These are phyloP conservation scores for Lytechinus pictus DNA, from an alignment of 35 echinoderm and acorn worm species.

Conservation along the genomic window DNA sequence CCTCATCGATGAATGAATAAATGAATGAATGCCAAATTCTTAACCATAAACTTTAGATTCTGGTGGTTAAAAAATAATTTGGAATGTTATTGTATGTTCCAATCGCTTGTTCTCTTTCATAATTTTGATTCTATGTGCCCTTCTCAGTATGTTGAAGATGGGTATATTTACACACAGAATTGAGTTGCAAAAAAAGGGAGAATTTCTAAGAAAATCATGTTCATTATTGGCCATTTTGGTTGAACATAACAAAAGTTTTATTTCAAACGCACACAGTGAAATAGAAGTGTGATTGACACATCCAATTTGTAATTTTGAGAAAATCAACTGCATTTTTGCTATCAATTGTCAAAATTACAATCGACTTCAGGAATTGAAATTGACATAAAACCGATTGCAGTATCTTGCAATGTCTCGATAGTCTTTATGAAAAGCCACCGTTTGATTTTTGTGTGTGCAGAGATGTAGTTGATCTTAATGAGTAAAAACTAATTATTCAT, in stretches of 20 bases:
- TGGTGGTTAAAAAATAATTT: neutral
- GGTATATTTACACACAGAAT: neutral
- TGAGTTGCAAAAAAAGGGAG: neutral
- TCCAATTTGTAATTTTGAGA: no score
- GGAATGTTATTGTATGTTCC: neutral
- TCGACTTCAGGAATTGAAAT: no score
- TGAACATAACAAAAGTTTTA: neutral
- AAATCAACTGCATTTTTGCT: no score
- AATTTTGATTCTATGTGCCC: neutral
- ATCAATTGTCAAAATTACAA: no score
- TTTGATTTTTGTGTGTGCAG: no score
- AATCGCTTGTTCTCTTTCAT: neutral
- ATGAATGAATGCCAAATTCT: neutral
- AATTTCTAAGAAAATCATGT: neutral
- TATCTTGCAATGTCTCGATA: no score
- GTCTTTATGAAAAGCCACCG: no score
- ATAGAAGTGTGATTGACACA: neutral
- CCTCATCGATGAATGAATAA: neutral
- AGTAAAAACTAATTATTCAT: no score
- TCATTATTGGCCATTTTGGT: neutral
- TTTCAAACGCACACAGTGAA: neutral
- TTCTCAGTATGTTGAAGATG: neutral
- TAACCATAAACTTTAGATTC: neutral
- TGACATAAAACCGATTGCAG: no score
- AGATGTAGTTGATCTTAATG: no score